Percentiles rank a stretch among this genome's conserved stretches.
phyloP scores from a whole-genome alignment of 2,888 invertebrate genomes.

The Andricus quercusramuli region DNA sequence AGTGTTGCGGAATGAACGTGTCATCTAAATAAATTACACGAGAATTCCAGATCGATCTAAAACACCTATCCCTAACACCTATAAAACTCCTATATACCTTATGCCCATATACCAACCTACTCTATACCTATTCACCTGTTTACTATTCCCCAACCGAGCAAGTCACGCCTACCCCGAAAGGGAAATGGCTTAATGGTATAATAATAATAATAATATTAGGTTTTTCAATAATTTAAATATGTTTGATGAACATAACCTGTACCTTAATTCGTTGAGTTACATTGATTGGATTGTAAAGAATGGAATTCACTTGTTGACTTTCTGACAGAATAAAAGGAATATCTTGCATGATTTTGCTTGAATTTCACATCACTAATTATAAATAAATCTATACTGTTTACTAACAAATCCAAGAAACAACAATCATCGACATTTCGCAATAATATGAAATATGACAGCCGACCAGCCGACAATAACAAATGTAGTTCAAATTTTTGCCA shows the following conservation, averaged over 20 bases:
- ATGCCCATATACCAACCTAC: too few species aligned
- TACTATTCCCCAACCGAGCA: too few species aligned
- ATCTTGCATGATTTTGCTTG: constrained; percentile 63
- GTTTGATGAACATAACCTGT: constrained; percentile 51
- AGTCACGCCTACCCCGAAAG: too few species aligned
- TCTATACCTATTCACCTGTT: too few species aligned
- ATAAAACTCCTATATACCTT: too few species aligned
- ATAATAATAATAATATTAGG: constrained; percentile 65
- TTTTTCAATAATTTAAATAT: constrained; percentile 32
- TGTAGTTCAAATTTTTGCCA: not conserved
- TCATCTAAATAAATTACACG: too few species aligned
- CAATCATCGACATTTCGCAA: too few species aligned
- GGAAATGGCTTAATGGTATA: too few species aligned
- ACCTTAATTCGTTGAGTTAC: constrained; percentile 87
- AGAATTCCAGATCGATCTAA: too few species aligned
- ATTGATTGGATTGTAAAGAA: constrained; percentile 71
- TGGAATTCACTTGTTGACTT: constrained; percentile 72
- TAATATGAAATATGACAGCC: not conserved
- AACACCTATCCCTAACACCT: too few species aligned
- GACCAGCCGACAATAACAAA: not conserved
- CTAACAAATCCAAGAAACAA: too few species aligned
- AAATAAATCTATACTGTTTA: not conserved
- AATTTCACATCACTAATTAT: not conserved
- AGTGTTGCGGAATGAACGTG: too few species aligned
- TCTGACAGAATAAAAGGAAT: constrained; percentile 70